Conservation (phyloP, 2,113 vertebrate species). For the Eptesicus fuscus region DNA sequence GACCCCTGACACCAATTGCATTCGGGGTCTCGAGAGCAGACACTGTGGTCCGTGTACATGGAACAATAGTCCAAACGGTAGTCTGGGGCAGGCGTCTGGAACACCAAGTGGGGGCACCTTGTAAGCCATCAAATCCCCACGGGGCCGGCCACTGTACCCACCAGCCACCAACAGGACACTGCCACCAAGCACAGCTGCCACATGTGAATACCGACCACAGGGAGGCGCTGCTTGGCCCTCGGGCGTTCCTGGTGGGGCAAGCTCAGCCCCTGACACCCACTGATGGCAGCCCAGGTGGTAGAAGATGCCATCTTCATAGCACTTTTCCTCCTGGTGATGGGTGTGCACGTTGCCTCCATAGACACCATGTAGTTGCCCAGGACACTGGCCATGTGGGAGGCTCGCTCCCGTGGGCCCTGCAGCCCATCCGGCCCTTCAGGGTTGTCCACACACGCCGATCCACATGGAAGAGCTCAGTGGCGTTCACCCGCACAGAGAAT, state of each 20-base stretch:
- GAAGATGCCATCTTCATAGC: conserved; percentile 93
- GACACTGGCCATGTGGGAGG: conserved; percentile 91
- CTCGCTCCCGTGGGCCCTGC: conserved; percentile 90
- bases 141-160: conserved; percentile 90
- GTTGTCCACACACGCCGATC: conserved; percentile 90
- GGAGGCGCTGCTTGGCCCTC: conserved; percentile 80
- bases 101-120: conserved; percentile 93
- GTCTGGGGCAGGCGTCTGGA: conserved; percentile 84
- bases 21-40: conserved; percentile 91
- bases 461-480: conserved; percentile 91
- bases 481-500: conserved; percentile 92
- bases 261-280: conserved; percentile 86
- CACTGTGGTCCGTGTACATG: conserved; percentile 88
- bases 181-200: conserved; percentile 90
- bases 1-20: conserved; percentile 93
- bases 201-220: conserved; percentile 92
- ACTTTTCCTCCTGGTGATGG: conserved; percentile 94
- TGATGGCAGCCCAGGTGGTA: conserved; percentile 95
- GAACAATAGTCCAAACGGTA: conserved; percentile 88
- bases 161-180: conserved; percentile 91
- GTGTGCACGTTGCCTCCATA: conserved; percentile 95
- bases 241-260: conserved; percentile 71
- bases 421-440: conserved; percentile 87
- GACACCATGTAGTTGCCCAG: conserved; percentile 96
- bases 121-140: conserved; percentile 91